phyloP scores from a whole-genome alignment of 1,140 invertebrate species.

The Lordiphosa stackelbergi region DNA sequence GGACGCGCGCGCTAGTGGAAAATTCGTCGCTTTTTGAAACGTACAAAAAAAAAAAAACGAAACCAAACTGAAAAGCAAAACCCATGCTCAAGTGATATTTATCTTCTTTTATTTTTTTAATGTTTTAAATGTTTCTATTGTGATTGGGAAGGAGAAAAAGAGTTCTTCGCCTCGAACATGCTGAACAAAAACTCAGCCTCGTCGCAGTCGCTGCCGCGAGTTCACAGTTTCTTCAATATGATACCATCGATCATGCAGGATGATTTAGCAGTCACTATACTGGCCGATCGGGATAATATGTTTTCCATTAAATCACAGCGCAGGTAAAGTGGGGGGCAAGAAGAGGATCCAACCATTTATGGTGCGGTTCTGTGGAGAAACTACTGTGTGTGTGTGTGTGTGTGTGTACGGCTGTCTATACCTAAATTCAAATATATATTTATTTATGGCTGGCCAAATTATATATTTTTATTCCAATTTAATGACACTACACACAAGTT shows the following conservation, averaged over 20 bases:
- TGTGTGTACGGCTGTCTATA: conserved; percentile 2
- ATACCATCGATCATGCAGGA: conserved; percentile 73
- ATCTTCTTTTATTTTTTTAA: neutral
- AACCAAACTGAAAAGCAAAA: neutral
- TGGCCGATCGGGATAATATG: conserved; percentile 71
- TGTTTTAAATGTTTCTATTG: conserved; percentile 1
- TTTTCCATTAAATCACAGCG: conserved; percentile 72
- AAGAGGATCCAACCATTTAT: conserved; percentile 22
- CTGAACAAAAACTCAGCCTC: conserved; percentile 68
- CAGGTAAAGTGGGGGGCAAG: conserved; percentile 54
- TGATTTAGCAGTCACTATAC: conserved; percentile 68
- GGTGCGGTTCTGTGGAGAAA: conserved; percentile 21
- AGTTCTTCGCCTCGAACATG: conserved; percentile 32
- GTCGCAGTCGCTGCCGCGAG: conserved; percentile 71
- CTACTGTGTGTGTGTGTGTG: conserved; percentile 17
- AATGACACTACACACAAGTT: conserved; percentile 44
- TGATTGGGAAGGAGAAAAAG: neutral
- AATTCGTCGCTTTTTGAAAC: conserved; percentile 31
- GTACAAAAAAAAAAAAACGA: neutral
- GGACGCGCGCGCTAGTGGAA: conserved; percentile 69
- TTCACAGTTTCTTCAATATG: conserved; percentile 75
- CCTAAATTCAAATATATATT: conserved; percentile 12
- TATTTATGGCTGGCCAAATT: conserved; percentile 10
- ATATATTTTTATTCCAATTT: conserved; percentile 45
- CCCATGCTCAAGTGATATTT: neutral